Evolutionary conservation across 2,888 invertebrate genomes (phyloP).

Genomic region (Pollenia labialis): DNA sequence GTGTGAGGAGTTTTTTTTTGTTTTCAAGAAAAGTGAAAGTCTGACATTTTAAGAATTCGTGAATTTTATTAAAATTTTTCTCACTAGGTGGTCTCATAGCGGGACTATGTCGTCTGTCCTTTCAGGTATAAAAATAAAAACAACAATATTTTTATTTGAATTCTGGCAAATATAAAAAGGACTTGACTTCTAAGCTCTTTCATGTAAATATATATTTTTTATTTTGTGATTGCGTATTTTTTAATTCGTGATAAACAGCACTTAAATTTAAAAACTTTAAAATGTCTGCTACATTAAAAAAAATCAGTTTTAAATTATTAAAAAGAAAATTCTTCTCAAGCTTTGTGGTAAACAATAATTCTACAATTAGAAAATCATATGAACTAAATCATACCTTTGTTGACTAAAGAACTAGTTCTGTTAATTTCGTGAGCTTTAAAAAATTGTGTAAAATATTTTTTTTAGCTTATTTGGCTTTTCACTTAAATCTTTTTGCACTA

Average conservation of each 20-base stretch:
- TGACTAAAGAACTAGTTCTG: no score
- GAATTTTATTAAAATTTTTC: slow-evolving; percentile 70
- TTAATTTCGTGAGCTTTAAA: no score
- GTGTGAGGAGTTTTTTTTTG: background rate
- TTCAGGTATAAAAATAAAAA: background rate
- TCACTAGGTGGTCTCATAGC: slow-evolving; percentile 35
- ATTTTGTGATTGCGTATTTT: background rate
- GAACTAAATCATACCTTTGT: no score
- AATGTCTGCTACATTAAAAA: no score
- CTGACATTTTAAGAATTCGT: slow-evolving; percentile 77
- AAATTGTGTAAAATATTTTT: no score
- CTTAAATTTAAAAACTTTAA: background rate
- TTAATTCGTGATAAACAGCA: slow-evolving; percentile 21
- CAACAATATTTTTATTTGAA: background rate
- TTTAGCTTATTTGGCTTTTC: no score
- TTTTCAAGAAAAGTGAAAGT: slow-evolving; percentile 76
- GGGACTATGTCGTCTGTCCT: background rate
- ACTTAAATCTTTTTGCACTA: no score
- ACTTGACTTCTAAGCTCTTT: slow-evolving; percentile 47
- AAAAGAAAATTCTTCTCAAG: no score
- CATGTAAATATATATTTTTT: background rate
- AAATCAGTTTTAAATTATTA: no score
- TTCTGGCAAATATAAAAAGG: slow-evolving; percentile 6
- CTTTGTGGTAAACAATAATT: no score
- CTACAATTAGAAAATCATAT: no score